Percentiles rank a stretch among this genome's conserved stretches.
phyloP scores from a whole-genome alignment of 2,797 vertebrate genomes.

The Lepus townsendii region DNA sequence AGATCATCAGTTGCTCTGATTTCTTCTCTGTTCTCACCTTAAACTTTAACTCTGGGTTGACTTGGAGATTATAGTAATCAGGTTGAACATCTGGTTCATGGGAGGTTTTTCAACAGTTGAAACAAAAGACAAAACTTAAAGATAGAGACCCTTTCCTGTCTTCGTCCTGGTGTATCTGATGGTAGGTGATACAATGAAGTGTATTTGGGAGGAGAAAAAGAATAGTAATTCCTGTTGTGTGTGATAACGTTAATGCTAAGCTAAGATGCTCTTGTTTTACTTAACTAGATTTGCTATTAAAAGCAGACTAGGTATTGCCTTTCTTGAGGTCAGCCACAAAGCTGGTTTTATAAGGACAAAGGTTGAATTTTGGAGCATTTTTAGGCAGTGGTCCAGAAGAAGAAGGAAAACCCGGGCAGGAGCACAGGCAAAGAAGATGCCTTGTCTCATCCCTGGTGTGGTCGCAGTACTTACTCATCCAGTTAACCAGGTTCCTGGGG shows the following conservation, averaged over 20 bases:
- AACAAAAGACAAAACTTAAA: not conserved
- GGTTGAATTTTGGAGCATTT: not conserved
- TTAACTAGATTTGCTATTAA: not conserved
- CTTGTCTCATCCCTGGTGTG: not conserved
- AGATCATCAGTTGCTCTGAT: slow-evolving; percentile 18
- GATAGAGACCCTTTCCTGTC: not conserved
- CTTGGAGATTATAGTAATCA: slow-evolving; percentile 6
- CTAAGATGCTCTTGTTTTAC: not conserved
- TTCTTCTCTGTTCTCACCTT: slow-evolving; percentile 29
- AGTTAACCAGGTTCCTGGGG: not conserved
- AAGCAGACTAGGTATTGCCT: not conserved
- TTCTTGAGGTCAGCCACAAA: not conserved
- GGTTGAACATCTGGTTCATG: not conserved
- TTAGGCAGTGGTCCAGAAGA: not conserved
- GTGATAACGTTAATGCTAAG: not conserved
- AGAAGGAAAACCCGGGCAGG: not conserved
- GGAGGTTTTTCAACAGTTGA: slow-evolving; percentile 36
- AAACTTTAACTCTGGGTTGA: slow-evolving; percentile 44
- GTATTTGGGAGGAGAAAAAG: not conserved
- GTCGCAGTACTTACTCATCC: not conserved
- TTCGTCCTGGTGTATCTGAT: not conserved
- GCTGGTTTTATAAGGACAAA: not conserved
- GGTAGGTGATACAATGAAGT: not conserved
- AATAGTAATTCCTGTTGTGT: not conserved
- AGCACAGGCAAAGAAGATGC: not conserved